Evolutionary conservation across 2,888 invertebrate species (phyloP).

Genomic region (Tetramorium bicarinatum): DNA sequence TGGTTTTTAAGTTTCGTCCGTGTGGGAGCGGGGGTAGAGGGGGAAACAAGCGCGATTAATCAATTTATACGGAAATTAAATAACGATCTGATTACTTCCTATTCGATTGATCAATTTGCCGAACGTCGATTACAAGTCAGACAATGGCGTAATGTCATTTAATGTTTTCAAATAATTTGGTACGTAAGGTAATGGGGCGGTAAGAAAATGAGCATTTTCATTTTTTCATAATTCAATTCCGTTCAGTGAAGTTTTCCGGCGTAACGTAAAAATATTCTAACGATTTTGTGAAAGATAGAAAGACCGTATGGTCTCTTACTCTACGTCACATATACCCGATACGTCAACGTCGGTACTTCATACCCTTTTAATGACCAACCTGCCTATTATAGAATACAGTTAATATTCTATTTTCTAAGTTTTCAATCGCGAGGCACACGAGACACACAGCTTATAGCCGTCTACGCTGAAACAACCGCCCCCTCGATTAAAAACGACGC

Average conservation of each 20-base stretch:
- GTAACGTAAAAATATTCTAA: background rate
- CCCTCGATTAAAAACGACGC: constrained; percentile 56
- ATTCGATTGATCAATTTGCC: constrained; percentile 7
- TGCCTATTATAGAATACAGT: constrained; percentile 35
- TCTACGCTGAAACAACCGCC: constrained; percentile 45
- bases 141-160: background rate
- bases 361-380: constrained; percentile 22
- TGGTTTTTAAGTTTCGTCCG: constrained; percentile 23
- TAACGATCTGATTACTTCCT: background rate
- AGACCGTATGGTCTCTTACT: background rate
- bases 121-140: background rate
- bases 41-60: background rate
- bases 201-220: background rate
- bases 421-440: constrained; percentile 42
- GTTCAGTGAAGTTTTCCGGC: background rate
- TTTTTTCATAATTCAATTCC: background rate
- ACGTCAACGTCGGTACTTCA: constrained; percentile 2
- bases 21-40: no score
- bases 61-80: constrained; percentile 27
- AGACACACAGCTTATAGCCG: constrained; percentile 41
- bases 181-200: background rate
- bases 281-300: background rate
- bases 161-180: background rate
- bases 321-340: constrained; percentile 17
- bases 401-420: constrained; percentile 55